phyloP scores from a whole-genome alignment of 1,140 invertebrate genomes.

The Metaphire vulgaris region DNA sequence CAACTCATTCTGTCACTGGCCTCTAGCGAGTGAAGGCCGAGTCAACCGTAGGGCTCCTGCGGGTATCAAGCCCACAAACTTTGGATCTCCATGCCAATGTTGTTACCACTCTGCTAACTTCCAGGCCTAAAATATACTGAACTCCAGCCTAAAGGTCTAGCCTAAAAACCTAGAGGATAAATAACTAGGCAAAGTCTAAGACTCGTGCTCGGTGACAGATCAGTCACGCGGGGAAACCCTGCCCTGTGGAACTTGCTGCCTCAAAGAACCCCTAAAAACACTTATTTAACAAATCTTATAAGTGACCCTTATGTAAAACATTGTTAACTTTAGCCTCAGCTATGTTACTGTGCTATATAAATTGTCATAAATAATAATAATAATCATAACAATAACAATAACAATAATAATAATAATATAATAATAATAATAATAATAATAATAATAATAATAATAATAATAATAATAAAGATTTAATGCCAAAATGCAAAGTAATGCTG shows the following conservation, averaged over 20 bases:
- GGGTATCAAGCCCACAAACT: neutral
- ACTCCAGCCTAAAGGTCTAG: neutral
- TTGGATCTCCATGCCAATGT: neutral
- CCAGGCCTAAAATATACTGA: too few relatives aligned
- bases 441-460: constrained; percentile 18
- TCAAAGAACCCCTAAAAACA: too few relatives aligned
- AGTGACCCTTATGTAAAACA: neutral
- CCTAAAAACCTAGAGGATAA: neutral
- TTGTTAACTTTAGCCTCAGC: neutral
- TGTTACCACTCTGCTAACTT: neutral
- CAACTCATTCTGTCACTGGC: neutral
- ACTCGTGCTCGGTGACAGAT: neutral
- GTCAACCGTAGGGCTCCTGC: neutral
- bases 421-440: constrained; percentile 19
- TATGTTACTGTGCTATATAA: too few relatives aligned
- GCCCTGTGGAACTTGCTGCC: too few relatives aligned
- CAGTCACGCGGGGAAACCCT: too few relatives aligned
- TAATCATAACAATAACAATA: constrained; percentile 2
- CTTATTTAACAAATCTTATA: too few relatives aligned
- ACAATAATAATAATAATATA: constrained; percentile 14
- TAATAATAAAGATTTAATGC: constrained; percentile 3
- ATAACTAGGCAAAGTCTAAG: neutral
- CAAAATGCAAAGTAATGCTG: too few relatives aligned
- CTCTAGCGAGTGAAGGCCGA: neutral
- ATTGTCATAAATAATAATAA: constrained; percentile 21